phyloP scores from a whole-genome alignment of 2,888 invertebrate genomes.

The Acanthosepion esculentum region DNA sequence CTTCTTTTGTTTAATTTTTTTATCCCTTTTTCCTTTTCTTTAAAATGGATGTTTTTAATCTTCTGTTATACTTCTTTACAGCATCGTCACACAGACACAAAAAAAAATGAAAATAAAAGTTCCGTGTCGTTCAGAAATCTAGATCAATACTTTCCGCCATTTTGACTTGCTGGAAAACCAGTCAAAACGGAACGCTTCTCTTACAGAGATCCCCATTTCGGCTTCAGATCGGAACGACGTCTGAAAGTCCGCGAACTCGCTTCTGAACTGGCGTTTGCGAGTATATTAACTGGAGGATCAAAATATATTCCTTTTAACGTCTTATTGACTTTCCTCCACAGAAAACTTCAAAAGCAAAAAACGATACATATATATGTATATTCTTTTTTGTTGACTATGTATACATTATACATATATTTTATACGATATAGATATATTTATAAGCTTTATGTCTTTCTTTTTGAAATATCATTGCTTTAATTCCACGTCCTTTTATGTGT shows the following conservation, averaged over 20 bases:
- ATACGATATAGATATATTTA: not conserved
- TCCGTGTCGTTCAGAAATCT: not conserved
- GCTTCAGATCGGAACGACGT: not conserved
- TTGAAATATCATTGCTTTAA: not conserved
- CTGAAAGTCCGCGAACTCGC: no score
- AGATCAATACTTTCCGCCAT: not conserved
- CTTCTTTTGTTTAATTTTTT: not conserved
- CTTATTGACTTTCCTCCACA: not conserved
- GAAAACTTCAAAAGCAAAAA: not conserved
- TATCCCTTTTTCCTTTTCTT: not conserved
- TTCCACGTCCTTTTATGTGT: not conserved
- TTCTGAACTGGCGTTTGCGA: not conserved
- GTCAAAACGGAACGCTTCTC: not conserved
- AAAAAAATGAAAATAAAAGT: not conserved
- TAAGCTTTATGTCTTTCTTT: not conserved
- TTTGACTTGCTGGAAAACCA: not conserved
- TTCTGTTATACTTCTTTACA: no score
- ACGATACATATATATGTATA: not conserved
- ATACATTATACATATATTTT: not conserved
- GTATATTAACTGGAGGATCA: not conserved
- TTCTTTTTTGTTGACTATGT: not conserved
- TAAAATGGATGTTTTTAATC: no score
- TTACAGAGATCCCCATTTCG: not conserved
- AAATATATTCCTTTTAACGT: not conserved
- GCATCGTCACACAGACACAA: not conserved